These are phyloP conservation scores for Megalops atlanticus DNA, from an alignment of 2,113 vertebrate genomes.

Conservation along the genomic window DNA sequence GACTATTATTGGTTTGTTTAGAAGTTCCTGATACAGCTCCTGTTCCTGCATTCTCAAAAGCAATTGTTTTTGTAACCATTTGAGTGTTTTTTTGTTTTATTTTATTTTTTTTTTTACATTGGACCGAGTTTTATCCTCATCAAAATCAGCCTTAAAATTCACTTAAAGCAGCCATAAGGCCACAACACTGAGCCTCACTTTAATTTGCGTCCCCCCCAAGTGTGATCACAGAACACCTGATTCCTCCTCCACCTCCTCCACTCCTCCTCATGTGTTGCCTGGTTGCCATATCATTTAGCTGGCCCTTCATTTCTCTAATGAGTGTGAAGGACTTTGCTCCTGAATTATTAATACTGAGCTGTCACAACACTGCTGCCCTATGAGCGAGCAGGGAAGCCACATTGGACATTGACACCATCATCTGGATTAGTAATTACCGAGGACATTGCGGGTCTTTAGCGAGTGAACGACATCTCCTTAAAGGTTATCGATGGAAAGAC, in stretches of 20 bases:
- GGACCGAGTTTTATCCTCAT: background rate
- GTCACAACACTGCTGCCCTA: background rate
- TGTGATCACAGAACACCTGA: background rate
- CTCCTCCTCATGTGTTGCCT: background rate
- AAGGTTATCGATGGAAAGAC: background rate
- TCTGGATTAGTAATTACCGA: background rate
- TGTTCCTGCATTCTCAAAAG: no score
- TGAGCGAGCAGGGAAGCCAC: background rate
- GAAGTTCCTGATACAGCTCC: no score
- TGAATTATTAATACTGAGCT: constrained; percentile 19
- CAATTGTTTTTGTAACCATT: no score
- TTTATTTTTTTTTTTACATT: background rate
- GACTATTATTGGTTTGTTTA: background rate
- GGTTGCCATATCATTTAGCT: constrained; percentile 3
- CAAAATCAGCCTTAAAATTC: background rate
- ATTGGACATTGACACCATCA: background rate
- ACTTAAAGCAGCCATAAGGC: background rate
- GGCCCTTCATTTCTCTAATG: constrained; percentile 4
- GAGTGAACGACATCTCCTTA: background rate
- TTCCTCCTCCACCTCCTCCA: background rate
- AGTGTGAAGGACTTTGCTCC: constrained; percentile 23
- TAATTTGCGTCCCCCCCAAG: background rate
- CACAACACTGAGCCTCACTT: background rate
- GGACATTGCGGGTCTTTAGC: background rate
- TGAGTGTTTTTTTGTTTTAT: background rate